Evolutionary conservation across 2,888 invertebrate genomes (phyloP).

Genomic region (Lymantria monacha): DNA sequence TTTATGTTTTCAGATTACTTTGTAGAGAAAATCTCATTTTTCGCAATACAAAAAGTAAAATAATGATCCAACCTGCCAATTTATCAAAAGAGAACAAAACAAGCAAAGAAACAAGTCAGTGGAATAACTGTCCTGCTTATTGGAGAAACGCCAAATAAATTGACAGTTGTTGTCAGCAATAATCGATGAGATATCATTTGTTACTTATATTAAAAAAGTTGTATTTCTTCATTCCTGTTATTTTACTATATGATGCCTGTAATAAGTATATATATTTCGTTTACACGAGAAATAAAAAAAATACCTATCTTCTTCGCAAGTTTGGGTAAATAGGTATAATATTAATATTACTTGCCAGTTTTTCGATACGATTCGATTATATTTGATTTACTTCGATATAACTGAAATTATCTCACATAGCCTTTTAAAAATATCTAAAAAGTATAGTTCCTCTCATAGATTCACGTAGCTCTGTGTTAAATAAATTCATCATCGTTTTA

Average conservation of each 20-base stretch:
- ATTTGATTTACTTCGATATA: no score
- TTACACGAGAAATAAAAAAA: no score
- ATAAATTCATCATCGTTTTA: no score
- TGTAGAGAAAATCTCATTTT: background rate
- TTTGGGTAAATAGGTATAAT: no score
- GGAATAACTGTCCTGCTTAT: slow-evolving; percentile 11
- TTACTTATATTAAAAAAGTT: slow-evolving; percentile 5
- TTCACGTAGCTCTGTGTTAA: no score
- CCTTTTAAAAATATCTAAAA: no score
- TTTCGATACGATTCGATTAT: no score
- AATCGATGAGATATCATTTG: slow-evolving; percentile 22
- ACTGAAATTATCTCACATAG: no score
- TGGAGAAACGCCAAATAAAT: slow-evolving; percentile 25
- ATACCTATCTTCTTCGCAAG: no score
- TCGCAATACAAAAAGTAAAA: slow-evolving; percentile 11
- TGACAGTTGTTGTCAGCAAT: slow-evolving; percentile 29
- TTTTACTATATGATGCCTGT: background rate
- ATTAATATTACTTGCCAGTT: no score
- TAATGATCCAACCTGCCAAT: slow-evolving; percentile 19
- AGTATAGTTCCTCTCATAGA: no score
- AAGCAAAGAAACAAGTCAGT: slow-evolving; percentile 9
- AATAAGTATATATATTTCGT: background rate
- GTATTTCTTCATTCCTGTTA: slow-evolving; percentile 1
- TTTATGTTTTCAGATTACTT: background rate
- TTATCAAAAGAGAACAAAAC: slow-evolving; percentile 21